phyloP scores from a whole-genome alignment of 2,888 invertebrate species.

The Spilosoma lubricipeda region DNA sequence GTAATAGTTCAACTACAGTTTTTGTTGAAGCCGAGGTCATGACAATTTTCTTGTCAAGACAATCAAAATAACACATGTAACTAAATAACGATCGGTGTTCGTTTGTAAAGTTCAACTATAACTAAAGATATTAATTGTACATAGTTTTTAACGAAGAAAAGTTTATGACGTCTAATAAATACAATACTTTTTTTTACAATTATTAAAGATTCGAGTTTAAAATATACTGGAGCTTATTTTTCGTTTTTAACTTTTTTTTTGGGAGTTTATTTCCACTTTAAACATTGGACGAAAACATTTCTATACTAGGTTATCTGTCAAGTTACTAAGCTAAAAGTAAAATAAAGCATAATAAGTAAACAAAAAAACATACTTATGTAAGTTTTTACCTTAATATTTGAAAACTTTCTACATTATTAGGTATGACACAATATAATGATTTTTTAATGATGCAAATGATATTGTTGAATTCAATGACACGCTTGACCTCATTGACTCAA shows the following conservation, averaged over 20 bases:
- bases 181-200: too few species aligned
- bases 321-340: too few species aligned
- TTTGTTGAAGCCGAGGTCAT: constrained; percentile 34
- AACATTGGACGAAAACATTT: too few species aligned
- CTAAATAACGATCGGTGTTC: not conserved
- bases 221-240: too few species aligned
- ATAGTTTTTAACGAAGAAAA: not conserved
- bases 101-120: constrained; percentile 3
- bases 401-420: not conserved
- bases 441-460: not conserved
- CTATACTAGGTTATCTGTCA: too few species aligned
- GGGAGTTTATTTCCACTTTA: too few species aligned
- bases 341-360: not conserved
- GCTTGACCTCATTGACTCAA: not conserved
- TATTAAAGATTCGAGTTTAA: too few species aligned
- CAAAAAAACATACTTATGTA: not conserved
- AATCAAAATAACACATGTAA: constrained; percentile 22
- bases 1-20: constrained; percentile 41
- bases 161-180: too few species aligned
- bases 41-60: constrained; percentile 52
- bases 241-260: too few species aligned
- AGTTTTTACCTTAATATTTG: not conserved
- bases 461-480: not conserved
- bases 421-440: not conserved
- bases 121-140: not conserved